Conservation (phyloP, 35 echinoderm and acorn worm genomes). For the Holothuria glaberrima region DNA sequence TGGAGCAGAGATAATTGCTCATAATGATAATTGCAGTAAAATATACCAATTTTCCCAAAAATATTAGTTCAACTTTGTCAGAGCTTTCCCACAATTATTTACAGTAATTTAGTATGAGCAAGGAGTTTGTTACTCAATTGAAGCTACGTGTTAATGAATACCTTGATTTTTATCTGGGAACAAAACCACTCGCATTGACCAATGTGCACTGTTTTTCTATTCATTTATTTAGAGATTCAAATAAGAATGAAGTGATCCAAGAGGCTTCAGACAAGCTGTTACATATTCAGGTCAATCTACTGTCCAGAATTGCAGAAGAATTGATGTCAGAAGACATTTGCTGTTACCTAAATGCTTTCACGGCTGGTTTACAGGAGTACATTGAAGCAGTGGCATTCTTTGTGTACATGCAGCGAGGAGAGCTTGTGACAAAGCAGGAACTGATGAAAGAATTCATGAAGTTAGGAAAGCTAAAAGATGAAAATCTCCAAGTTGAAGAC, state of each 20-base stretch:
- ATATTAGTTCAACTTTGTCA: too few species aligned
- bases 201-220: not conserved
- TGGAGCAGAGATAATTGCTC: too few species aligned
- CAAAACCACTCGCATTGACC: too few species aligned
- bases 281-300: conserved; percentile 12
- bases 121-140: too few species aligned
- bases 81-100: too few species aligned
- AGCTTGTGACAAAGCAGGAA: conserved; percentile 58
- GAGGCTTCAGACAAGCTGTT: conserved; percentile 76
- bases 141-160: too few species aligned
- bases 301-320: conserved; percentile 5
- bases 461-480: too few species aligned
- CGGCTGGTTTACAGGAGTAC: conserved; percentile 86
- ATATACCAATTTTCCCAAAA: too few species aligned
- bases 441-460: not conserved
- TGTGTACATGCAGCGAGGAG: conserved; percentile 56
- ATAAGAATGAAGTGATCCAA: conserved; percentile 53
- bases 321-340: conserved; percentile 62
- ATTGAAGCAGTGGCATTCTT: conserved; percentile 85
- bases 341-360: conserved; percentile 71
- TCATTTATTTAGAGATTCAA: conserved; percentile 56
- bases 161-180: too few species aligned
- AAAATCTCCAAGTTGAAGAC: too few species aligned
- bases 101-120: too few species aligned
- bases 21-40: too few species aligned